Evolutionary conservation across 2,113 vertebrate genomes (phyloP).

Genomic region (Heterocephalus glaber): DNA sequence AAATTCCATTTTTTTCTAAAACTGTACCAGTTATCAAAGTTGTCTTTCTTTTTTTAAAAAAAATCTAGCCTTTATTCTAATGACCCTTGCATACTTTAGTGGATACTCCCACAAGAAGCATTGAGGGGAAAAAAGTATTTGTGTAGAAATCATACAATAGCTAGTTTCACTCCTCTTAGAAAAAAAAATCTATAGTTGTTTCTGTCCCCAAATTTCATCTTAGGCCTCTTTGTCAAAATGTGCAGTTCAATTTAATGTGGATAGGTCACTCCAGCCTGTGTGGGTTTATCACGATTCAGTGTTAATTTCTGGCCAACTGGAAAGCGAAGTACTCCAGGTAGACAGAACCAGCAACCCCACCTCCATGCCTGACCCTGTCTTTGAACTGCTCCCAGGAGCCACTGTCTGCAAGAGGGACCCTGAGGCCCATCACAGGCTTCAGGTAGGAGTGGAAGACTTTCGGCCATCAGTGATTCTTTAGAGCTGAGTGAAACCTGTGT

Average conservation of each 20-base stretch:
- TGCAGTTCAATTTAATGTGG: constrained; percentile 47
- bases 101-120: constrained; percentile 59
- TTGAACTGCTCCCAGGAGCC: constrained; percentile 6
- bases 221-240: constrained; percentile 60
- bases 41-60: constrained; percentile 48
- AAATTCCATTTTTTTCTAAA: constrained; percentile 55
- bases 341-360: not conserved
- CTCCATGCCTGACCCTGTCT: not conserved
- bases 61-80: constrained; percentile 56
- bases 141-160: constrained; percentile 63
- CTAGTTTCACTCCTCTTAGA: constrained; percentile 51
- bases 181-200: constrained; percentile 59
- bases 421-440: not conserved
- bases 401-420: not conserved
- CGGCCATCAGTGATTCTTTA: not conserved
- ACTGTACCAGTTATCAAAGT: constrained; percentile 22
- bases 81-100: constrained; percentile 48
- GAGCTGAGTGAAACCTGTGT: not conserved
- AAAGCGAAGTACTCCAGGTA: constrained; percentile 33
- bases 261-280: constrained; percentile 15
- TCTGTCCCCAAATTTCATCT: constrained; percentile 70
- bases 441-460: not conserved
- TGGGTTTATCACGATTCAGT: constrained; percentile 42
- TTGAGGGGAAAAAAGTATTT: not conserved
- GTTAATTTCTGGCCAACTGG: constrained; percentile 62